Evolutionary conservation across 2,888 invertebrate genomes (phyloP).

Genomic region (Tryphoninae sp.): DNA sequence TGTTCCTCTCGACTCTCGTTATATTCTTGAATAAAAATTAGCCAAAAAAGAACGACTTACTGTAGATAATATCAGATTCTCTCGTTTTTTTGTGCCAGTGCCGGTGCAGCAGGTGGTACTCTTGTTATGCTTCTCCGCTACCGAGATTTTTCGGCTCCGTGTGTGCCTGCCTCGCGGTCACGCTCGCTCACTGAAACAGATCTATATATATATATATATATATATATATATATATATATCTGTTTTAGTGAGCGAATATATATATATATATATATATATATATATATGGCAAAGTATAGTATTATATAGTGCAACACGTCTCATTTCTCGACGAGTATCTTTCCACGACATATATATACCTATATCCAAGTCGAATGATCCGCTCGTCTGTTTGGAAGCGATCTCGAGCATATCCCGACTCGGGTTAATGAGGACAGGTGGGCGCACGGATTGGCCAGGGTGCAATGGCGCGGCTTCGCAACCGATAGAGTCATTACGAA

Average conservation of each 20-base stretch:
- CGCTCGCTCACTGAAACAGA: constrained; percentile 33
- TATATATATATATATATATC: constrained; percentile 3
- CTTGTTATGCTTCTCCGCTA: constrained; percentile 30
- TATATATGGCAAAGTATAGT: constrained; percentile 24
- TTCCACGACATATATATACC: constrained; percentile 20
- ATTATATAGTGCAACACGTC: constrained; percentile 28
- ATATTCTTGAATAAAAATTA: constrained; percentile 4
- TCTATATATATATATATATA: constrained; percentile 9
- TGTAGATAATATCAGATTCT: constrained; percentile 29
- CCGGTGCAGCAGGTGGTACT: constrained; percentile 46
- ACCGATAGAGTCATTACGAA: constrained; percentile 73
- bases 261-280: too few species aligned
- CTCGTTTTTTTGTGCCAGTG: constrained; percentile 21
- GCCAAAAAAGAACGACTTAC: background rate
- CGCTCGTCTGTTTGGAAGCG: constrained; percentile 40
- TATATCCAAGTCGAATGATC: constrained; percentile 24
- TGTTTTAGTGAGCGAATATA: too few species aligned
- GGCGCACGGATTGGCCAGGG: constrained; percentile 53
- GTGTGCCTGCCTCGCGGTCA: constrained; percentile 42
- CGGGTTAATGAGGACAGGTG: constrained; percentile 68
- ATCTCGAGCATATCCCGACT: constrained; percentile 40
- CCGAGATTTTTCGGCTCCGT: constrained; percentile 44
- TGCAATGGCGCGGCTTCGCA: constrained; percentile 40
- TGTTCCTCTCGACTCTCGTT: constrained; percentile 8
- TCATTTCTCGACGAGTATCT: constrained; percentile 37